These are phyloP conservation scores for Dasysyrphus albostriatus DNA, from an alignment of 2,888 invertebrate genomes.

Conservation along the genomic window DNA sequence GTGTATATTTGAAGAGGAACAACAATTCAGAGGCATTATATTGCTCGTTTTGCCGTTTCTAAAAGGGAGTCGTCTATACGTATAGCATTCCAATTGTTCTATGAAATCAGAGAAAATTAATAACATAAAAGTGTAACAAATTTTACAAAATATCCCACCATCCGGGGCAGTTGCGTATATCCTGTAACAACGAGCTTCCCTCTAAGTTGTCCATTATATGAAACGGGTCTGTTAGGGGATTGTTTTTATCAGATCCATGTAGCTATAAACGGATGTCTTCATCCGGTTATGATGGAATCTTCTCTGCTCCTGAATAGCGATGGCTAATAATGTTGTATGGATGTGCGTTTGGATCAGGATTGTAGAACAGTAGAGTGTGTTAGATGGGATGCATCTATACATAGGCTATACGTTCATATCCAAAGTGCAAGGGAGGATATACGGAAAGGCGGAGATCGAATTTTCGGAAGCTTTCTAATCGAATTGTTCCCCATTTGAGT, in stretches of 20 bases:
- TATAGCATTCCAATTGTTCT: slow-evolving; percentile 29
- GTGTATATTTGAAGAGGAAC: slow-evolving; percentile 1
- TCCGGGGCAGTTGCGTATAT: slow-evolving; percentile 55
- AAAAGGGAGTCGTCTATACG: background rate
- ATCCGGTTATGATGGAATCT: slow-evolving; percentile 62
- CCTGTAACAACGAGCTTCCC: slow-evolving; percentile 14
- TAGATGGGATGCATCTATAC: background rate
- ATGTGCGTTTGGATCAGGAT: slow-evolving; percentile 4
- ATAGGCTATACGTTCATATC: background rate
- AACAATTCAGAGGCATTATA: background rate
- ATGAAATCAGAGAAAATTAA: slow-evolving; percentile 59
- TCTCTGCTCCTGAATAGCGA: background rate
- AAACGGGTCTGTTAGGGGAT: background rate
- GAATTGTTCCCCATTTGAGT: slow-evolving; percentile 43
- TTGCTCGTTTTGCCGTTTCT: background rate
- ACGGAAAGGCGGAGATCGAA: background rate
- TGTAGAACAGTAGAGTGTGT: background rate
- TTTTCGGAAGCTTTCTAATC: slow-evolving; percentile 38
- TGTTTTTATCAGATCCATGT: slow-evolving; percentile 10
- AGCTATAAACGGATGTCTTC: slow-evolving; percentile 60
- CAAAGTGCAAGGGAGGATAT: background rate
- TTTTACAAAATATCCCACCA: slow-evolving; percentile 46
- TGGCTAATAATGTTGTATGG: background rate
- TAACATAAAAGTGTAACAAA: slow-evolving; percentile 50
- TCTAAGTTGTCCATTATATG: background rate